Evolutionary conservation across 2,888 invertebrate genomes (phyloP), one percentile per base, ranked within the genome.

Genomic region (Andrena minutula): DNA sequence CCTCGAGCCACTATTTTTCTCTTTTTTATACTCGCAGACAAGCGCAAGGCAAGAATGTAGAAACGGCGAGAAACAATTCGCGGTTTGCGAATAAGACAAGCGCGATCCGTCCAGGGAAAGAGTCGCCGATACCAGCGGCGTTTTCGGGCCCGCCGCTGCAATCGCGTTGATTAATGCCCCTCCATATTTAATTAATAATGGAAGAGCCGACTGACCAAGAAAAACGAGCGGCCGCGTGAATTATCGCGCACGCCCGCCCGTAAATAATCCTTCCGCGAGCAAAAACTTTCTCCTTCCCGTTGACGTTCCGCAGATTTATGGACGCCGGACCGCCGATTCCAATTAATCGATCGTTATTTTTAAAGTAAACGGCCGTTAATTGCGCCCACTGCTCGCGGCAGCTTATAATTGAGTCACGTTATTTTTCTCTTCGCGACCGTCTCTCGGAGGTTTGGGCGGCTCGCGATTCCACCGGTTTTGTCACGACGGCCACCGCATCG

Each of bases 141-240:
- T 23, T 30, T 56, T 73, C 20, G 51, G 28, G 20, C 12, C 16
- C 20, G 28, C 20, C 26, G 41, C 73, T 73, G 56, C 26, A 56
- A 64, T 74, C 8, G 35, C 72, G 20, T 56, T 70, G 82, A 82
- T 82, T 41, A 70, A 77, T 73, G 64, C 26, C 12, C 49, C 35
- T 26, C 60, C 56, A 32, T 49, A 56, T 69, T 83, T 82, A 82
- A 82, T 82, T 82, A 82, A 82, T 82, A 82, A 82, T n/a, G 72
- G 69, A 82, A 53, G 69, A 69, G 41, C 12, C 47, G 51, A 58
- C 30, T 26, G 56, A 12, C 51, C 10, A 16, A 32, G 30, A 69
- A 53, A 69, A 60, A 51, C 8, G 64, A 26, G 5, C 60, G 61
- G 47, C 20, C 28, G 82, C 47, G 63, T 58, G 71, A 82, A 71